Conservation (phyloP, 2,113 vertebrate genomes). For the Hepsetus odoe region DNA sequence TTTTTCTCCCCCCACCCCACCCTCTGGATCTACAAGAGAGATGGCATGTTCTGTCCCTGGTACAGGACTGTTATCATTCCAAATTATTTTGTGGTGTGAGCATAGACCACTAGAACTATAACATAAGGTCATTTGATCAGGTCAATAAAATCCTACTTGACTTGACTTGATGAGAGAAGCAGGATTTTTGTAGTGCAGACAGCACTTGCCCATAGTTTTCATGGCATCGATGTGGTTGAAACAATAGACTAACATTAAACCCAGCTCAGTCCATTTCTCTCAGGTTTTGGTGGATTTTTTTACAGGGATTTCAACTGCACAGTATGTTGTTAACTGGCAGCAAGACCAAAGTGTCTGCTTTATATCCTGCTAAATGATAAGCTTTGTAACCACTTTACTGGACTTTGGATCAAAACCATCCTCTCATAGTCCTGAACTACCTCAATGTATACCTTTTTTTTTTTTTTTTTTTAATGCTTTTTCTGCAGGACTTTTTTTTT, state of each 20-base stretch:
- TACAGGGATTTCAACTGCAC: conserved; percentile 34
- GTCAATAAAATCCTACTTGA: too few species aligned
- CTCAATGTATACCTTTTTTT: conserved; percentile 45
- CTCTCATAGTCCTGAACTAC: conserved; percentile 50
- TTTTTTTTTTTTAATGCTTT: conserved; percentile 26
- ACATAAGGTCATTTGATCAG: background rate
- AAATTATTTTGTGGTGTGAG: background rate
- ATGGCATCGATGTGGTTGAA: background rate
- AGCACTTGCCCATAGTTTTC: conserved; percentile 10
- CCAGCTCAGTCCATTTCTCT: conserved; percentile 25
- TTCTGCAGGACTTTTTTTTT: conserved; percentile 27
- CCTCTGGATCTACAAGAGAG: too few species aligned
- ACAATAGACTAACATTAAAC: conserved; percentile 13
- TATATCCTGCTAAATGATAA: conserved; percentile 44
- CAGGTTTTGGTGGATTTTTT: conserved; percentile 6
- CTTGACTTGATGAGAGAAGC: background rate
- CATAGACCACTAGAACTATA: background rate
- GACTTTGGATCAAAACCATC: conserved; percentile 49
- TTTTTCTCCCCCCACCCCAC: too few species aligned
- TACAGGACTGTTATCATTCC: background rate
- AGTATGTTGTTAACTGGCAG: conserved; percentile 39
- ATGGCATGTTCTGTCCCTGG: background rate
- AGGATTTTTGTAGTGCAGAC: conserved; percentile 25
- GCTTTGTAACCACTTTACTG: conserved; percentile 51
- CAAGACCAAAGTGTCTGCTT: conserved; percentile 57